Base-by-base conservation (phyloP, 2,113 vertebrate genomes). In the Ariopsis seemanni region DNA sequence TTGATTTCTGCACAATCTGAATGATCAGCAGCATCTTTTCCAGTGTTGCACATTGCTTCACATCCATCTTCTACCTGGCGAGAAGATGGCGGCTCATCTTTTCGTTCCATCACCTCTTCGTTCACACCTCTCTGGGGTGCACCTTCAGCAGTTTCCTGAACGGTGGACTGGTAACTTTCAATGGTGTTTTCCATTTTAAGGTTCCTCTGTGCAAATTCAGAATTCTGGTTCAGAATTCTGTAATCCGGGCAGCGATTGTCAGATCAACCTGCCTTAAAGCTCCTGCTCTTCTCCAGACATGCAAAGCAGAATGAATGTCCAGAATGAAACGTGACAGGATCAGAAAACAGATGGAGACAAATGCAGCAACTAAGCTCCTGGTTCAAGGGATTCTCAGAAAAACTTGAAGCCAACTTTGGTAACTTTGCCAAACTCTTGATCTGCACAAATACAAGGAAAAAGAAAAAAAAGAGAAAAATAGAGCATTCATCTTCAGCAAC, bases 161-260 rank as follows among this genome's bases (percentile, higher is more conserved):
- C 9, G 4, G 52, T 62, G 0, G 75, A 67, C 86, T 91, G 91
- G 90, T 93, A 94, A 0, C 71, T 89, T 85, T 95, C 84, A 20
- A 95, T 88, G 0, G 94, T 94, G 89, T 30, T 94, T 87, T 86
- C 69, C 50, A 96, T 92, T 82, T 93, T 93, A 42, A 93, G 85
- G 69, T 92, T 95, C 62, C 86, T 95, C 27, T 89, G 89, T 2
- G 95, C 85, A 11, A 86, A 75, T 5, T 89, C 20, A 65, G 74
- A 10, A 9, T 90, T 89, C 0, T 65, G 80, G 71, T 94, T 94
- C 57, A 89, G 48, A 2, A 86, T 17, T 75, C 93, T 93, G 89
- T 96, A 96, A 15, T 93, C 83, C 0, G 95, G 95, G 82, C 96
- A 97, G 83, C 74, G 88, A 88, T 92, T 91, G 4, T 92, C 88